Conservation (phyloP, 1,140 invertebrate genomes). For the Spodoptera litura region DNA sequence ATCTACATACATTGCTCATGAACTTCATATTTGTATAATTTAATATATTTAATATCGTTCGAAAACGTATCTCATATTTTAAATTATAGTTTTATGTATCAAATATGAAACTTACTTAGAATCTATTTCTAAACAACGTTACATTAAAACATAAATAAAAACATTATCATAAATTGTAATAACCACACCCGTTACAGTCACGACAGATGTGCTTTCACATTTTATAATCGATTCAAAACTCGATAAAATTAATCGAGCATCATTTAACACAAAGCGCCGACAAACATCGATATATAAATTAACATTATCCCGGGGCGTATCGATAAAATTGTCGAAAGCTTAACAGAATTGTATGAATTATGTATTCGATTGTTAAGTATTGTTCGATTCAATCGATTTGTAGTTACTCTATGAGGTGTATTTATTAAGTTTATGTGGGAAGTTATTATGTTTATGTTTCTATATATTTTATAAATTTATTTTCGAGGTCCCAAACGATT, state of each 20-base stretch:
- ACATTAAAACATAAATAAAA: constrained; percentile 33
- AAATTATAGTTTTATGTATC: no score
- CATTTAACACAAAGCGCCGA: constrained; percentile 51
- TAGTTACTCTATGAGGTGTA: constrained; percentile 43
- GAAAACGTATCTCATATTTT: no score
- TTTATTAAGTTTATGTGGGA: constrained; percentile 27
- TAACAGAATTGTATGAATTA: constrained; percentile 52
- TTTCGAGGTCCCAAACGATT: neutral
- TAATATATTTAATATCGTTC: no score
- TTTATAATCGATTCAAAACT: constrained; percentile 57
- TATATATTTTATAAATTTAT: neutral
- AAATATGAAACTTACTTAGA: neutral
- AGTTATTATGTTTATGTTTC: neutral
- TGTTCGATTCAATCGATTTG: constrained; percentile 45
- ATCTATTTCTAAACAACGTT: neutral
- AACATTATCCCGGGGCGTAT: constrained; percentile 50
- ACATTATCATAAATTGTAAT: constrained; percentile 47
- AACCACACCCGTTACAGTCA: constrained; percentile 22
- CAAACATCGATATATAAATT: constrained; percentile 56
- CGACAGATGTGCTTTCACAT: constrained; percentile 49
- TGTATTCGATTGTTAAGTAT: constrained; percentile 44
- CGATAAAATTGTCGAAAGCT: constrained; percentile 54
- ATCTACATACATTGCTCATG: no score
- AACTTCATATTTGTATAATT: no score
- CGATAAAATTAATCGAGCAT: constrained; percentile 63